Evolutionary conservation across 2,888 invertebrate species (phyloP).

Genomic region (Caenorhabditis virilis): DNA sequence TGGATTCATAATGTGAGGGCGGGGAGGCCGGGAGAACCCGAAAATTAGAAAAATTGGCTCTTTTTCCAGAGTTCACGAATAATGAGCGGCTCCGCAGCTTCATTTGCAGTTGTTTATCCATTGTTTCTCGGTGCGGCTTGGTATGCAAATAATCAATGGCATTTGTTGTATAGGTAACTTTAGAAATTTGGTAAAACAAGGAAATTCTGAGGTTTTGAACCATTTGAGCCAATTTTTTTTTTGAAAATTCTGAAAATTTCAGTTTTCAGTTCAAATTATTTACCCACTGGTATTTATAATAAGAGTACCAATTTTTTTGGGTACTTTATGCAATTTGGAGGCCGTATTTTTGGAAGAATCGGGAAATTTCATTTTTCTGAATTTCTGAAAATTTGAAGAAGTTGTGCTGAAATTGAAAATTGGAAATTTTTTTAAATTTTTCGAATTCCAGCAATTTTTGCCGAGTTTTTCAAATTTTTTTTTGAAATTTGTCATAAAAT

Average conservation of each 20-base stretch:
- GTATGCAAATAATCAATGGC: conserved; percentile 58
- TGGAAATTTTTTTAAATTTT: no score
- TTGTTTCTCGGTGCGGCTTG: conserved; percentile 50
- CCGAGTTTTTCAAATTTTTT: no score
- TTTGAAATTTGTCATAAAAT: no score
- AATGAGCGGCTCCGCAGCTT: conserved; percentile 46
- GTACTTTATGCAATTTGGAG: no score
- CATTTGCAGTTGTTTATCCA: conserved; percentile 54
- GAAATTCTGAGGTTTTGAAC: not conserved
- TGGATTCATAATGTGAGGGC: conserved; percentile 55
- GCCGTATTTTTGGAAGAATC: no score
- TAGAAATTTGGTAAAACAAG: not conserved
- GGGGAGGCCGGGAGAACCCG: not conserved
- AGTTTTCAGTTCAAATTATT: not conserved
- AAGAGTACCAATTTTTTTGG: not conserved
- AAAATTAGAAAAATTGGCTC: not conserved
- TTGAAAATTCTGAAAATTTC: no score
- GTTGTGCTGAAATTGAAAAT: no score
- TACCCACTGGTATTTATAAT: not conserved
- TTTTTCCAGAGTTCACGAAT: conserved; percentile 32
- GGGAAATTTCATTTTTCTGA: no score
- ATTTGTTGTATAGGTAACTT: conserved; percentile 55
- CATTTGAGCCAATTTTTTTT: not conserved
- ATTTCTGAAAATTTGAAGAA: no score
- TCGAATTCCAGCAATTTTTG: no score